Evolutionary conservation across 2,797 vertebrate genomes (phyloP), one percentile per base, ranked within the genome.

Genomic region (Cottoperca gobio): DNA sequence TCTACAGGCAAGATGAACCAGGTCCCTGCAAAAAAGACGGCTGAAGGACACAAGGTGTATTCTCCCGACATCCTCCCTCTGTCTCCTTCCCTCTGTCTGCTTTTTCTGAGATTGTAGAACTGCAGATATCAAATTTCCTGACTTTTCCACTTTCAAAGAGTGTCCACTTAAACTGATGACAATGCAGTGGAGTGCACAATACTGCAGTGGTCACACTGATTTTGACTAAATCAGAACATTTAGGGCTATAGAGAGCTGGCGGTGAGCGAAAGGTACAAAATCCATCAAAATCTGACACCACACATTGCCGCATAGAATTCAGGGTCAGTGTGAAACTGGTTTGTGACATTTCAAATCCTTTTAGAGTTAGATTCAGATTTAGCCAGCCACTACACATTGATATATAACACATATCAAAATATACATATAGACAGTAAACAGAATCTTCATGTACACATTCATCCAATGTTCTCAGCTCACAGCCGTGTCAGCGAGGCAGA

Each of bases 331-430:
- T 76, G 61, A 88, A 85, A 55, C 61, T 78, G 76, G 86, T 86
- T 82, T 88, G 70, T 80, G 81, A 81, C 87, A 76, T 86, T 76
- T 89, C 73, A 87, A 83, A 85, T 90, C 86, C 79, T 83, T 26
- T 24, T 8, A 26, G 33, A 31, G 53, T 19, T 16, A 26, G n/a
- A 31, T 53, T 19, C 4, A 31, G 28, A 57, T 23, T 21, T 23
- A 49, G 57, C 39, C 23, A 42, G 16, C 37, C 14, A 26, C 23
- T 26, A 16, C 9, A 59, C 33, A 33, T 8, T 33, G 31, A 33
- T 8, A 33, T 8, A 6, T n/a, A n/a, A n/a, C n/a, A 6, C 31
- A 33, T n/a, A n/a, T n/a, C 31, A 33, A 33, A 31, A 33, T 33
- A 33, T 26, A 26, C 26, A 26, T 33, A 33, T 33, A 33, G 31